These are phyloP conservation scores for Burhinus oedicnemus DNA, from an alignment of 2,113 vertebrate species.

Conservation along the genomic window DNA sequence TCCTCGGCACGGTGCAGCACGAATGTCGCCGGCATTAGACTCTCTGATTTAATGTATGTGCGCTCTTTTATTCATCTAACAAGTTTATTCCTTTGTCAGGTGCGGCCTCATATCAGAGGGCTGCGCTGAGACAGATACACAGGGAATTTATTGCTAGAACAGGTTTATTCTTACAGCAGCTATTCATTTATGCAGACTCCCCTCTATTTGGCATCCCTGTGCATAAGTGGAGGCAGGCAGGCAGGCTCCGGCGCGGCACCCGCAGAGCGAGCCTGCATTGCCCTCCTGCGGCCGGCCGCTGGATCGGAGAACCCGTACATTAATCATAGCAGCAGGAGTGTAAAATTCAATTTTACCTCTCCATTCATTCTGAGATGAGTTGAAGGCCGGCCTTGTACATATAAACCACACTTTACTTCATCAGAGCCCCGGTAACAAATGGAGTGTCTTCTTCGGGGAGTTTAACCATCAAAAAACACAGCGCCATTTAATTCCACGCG, in stretches of 20 bases:
- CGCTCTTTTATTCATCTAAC: slow-evolving; percentile 11
- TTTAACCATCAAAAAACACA: slow-evolving; percentile 91
- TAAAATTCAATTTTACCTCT: slow-evolving; percentile 98
- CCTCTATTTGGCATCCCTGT: background rate
- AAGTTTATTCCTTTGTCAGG: slow-evolving; percentile 63
- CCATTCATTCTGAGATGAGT: slow-evolving; percentile 93
- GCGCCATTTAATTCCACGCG: slow-evolving; percentile 89
- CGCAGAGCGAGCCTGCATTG: slow-evolving; percentile 74
- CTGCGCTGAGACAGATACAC: background rate
- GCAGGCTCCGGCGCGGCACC: background rate
- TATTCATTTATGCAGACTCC: slow-evolving; percentile 3
- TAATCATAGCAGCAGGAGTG: slow-evolving; percentile 93
- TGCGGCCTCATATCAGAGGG: background rate
- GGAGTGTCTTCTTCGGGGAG: slow-evolving; percentile 92
- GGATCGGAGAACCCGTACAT: slow-evolving; percentile 72
- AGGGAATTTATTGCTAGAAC: slow-evolving; percentile 39
- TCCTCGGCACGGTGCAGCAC: background rate
- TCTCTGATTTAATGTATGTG: background rate
- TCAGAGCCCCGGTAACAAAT: slow-evolving; percentile 95
- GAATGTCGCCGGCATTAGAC: background rate
- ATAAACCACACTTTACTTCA: slow-evolving; percentile 92
- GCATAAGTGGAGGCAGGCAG: background rate
- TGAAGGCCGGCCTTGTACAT: slow-evolving; percentile 95
- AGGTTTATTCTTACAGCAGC: slow-evolving; percentile 30
- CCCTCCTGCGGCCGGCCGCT: slow-evolving; percentile 79